Base-by-base conservation (phyloP, 2,888 invertebrate species). In the Macrosoma leucophasiata region DNA sequence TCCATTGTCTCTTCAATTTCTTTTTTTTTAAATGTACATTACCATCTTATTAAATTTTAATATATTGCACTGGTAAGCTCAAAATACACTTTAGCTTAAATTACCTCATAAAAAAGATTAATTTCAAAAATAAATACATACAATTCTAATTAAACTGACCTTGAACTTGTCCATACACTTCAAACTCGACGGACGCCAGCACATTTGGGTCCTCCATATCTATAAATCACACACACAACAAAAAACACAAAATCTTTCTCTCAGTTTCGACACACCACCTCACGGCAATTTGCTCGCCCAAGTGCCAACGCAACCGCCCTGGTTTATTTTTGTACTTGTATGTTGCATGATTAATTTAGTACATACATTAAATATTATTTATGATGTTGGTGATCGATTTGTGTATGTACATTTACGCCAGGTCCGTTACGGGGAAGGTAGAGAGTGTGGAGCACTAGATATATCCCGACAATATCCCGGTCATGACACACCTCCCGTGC, bases 101-200 rank as follows among this genome's bases (percentile, higher is more conserved):
- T n/a, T n/a, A n/a, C n/a, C n/a, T n/a, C n/a, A n/a, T n/a, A n/a
- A n/a, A n/a, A n/a, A n/a, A n/a, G n/a, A 21, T 9, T 7, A 9
- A 21, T 9, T 9, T 6, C n/a, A 4, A 9, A n/a, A 21, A 21
- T 20, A 11, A 11, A 8, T 20, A 4, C 10, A 10, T 23, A 17
- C 14, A 19, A 17, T 12, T 22, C 17, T 6, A 31, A 29, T 29
- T 24, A 38, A 7, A 55, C 72, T 71, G 78, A 95, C 95, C 95
- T 90, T 95, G 95, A 19, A 96, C 95, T 77, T 92, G 91, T 35
- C 96, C 96, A 62, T 87, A 95, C 38, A 96, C 94, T 77, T 96
- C 95, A 64, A 95, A 96, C 58, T 96, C 95, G 22, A 94, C 92
- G 20, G 94, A 93, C 23, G 92, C 89, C 48, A 93, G 78, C 34